phyloP scores from a whole-genome alignment of 1,140 invertebrate genomes.

The Drosophila novamexicana region DNA sequence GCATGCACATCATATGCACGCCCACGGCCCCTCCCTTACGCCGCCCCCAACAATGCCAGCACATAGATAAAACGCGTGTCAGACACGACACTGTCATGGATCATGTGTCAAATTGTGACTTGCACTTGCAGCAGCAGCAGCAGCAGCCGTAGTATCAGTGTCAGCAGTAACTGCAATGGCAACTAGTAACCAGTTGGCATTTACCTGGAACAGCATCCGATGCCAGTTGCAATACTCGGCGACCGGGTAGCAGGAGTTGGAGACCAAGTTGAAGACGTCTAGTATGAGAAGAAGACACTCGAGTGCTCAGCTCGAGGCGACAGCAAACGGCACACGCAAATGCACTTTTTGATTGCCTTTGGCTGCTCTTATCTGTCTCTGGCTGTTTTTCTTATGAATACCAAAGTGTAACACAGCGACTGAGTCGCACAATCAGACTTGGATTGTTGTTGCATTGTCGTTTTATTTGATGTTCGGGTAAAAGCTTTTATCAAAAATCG shows the following conservation, averaged over 20 bases:
- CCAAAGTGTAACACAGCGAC: slow-evolving; percentile 55
- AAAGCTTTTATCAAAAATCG: slow-evolving; percentile 82
- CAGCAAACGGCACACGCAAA: slow-evolving; percentile 74
- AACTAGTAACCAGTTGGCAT: slow-evolving; percentile 50
- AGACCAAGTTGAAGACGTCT: too few species aligned
- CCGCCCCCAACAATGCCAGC: slow-evolving; percentile 33
- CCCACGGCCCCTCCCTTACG: slow-evolving; percentile 31
- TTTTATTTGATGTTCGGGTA: slow-evolving; percentile 81
- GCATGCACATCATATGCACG: slow-evolving; percentile 77
- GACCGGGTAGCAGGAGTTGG: too few species aligned
- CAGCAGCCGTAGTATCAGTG: slow-evolving; percentile 20
- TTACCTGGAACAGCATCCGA: slow-evolving; percentile 46
- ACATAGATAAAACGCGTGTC: slow-evolving; percentile 78
- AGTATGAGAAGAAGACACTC: slow-evolving; percentile 21
- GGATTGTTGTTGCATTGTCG: slow-evolving; percentile 67
- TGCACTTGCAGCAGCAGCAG: slow-evolving; percentile 41
- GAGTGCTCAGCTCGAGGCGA: slow-evolving; percentile 51
- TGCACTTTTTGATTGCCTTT: slow-evolving; percentile 80
- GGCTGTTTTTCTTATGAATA: slow-evolving; percentile 77
- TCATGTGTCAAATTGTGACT: slow-evolving; percentile 82
- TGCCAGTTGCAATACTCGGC: slow-evolving; percentile 1
- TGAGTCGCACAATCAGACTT: slow-evolving; percentile 51
- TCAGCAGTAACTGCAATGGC: slow-evolving; percentile 33
- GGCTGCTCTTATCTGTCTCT: slow-evolving; percentile 66
- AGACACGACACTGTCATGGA: slow-evolving; percentile 78